Conservation (phyloP, 2,113 vertebrate species). For the Aramus guarauna region DNA sequence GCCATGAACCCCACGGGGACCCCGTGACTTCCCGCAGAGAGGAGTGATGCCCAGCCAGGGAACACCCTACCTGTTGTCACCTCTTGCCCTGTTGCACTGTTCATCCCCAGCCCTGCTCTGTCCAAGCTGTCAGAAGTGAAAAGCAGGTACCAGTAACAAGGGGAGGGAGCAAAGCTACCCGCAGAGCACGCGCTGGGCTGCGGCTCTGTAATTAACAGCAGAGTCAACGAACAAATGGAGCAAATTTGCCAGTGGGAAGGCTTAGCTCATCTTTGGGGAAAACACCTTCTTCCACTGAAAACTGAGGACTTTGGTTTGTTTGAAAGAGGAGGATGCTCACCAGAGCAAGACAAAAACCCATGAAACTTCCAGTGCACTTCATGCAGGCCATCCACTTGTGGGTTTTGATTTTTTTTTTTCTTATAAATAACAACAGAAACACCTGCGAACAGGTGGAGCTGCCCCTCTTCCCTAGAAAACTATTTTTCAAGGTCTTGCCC, state of each 20-base stretch:
- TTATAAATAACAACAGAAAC: neutral
- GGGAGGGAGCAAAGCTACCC: neutral
- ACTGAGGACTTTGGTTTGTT: neutral
- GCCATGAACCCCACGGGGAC: accelerated
- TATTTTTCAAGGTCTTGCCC: neutral
- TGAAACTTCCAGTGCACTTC: accelerated
- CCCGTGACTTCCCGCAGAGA: neutral
- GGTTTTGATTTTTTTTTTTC: neutral
- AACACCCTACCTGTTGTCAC: accelerated
- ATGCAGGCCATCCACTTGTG: neutral
- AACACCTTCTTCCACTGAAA: neutral
- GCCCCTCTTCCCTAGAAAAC: neutral
- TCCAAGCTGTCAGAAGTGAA: neutral
- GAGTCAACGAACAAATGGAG: neutral
- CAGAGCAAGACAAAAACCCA: neutral
- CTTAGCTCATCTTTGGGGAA: neutral
- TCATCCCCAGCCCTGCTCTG: too few species aligned
- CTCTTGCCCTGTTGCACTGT: neutral
- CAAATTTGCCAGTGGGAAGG: neutral
- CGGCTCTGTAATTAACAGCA: neutral
- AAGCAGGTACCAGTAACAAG: neutral
- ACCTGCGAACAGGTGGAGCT: neutral
- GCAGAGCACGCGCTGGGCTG: neutral
- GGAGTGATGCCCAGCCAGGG: accelerated
- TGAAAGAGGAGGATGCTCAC: neutral